These are phyloP conservation scores for Rallus crepitans DNA, from an alignment of 2,797 vertebrate species.

Conservation along the genomic window DNA sequence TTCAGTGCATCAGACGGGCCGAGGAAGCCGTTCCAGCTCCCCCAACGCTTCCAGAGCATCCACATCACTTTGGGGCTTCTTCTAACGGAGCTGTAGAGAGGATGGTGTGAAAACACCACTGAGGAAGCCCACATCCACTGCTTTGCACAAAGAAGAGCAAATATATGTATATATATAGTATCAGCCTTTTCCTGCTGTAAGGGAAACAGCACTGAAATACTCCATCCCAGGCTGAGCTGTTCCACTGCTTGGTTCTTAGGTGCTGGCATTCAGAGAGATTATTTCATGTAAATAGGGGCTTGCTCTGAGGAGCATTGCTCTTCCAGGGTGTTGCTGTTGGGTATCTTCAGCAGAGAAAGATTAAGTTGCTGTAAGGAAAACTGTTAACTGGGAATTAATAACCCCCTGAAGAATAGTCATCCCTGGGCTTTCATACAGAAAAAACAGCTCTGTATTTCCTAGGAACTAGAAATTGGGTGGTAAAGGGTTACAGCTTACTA, in stretches of 20 bases:
- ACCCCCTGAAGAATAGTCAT: background rate
- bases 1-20: background rate
- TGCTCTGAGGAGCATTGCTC: background rate
- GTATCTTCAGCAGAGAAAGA: background rate
- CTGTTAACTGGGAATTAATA: background rate
- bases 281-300: background rate
- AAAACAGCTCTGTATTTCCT: background rate
- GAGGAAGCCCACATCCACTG: background rate
- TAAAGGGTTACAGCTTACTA: background rate
- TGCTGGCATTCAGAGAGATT: background rate
- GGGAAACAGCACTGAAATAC: background rate
- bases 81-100: background rate
- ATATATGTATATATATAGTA: background rate
- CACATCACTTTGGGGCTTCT: background rate
- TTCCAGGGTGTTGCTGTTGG: background rate
- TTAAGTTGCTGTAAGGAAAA: background rate
- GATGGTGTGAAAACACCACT: background rate
- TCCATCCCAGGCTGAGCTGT: background rate
- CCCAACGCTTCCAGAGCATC: background rate
- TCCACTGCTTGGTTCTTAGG: background rate
- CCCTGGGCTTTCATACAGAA: background rate
- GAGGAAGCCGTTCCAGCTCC: background rate
- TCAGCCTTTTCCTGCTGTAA: background rate
- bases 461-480: background rate
- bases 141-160: background rate